A percentile compares a stretch with the other conserved stretches of the same genome.
phyloP scores from a whole-genome alignment of 2,888 invertebrate species.

The Eucriotettix oculatus region DNA sequence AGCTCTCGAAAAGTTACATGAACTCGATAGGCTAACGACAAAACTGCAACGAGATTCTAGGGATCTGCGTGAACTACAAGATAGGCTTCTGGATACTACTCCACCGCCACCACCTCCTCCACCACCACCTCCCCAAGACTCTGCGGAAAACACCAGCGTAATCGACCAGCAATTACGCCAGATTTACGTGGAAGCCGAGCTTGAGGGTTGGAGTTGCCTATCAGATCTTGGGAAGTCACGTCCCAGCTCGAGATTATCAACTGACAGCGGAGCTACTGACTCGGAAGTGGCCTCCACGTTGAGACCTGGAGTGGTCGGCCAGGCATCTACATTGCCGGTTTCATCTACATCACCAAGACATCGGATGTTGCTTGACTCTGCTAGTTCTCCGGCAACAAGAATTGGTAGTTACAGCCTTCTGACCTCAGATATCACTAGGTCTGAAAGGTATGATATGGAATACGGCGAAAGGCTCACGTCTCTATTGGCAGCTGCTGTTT shows the following conservation, averaged over 20 bases:
- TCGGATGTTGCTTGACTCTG: conserved; percentile 30
- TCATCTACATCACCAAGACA: conserved; percentile 8
- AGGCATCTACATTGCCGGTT: conserved; percentile 11
- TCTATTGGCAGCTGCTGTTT: background rate
- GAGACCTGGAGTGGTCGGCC: conserved; percentile 12
- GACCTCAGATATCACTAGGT: background rate
- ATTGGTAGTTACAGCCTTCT: background rate
- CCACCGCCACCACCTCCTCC: background rate
- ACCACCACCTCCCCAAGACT: conserved; percentile 7
- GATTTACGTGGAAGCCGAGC: conserved; percentile 43
- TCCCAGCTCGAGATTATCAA: conserved; percentile 43
- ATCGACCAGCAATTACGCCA: conserved; percentile 52
- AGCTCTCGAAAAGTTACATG: conserved; percentile 60
- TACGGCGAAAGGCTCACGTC: conserved; percentile 1
- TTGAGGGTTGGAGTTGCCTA: conserved; percentile 49
- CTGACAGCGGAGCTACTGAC: conserved; percentile 43
- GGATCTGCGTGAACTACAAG: conserved; percentile 57
- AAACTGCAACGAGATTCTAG: conserved; percentile 64
- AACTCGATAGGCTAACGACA: conserved; percentile 57
- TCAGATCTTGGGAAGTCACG: conserved; percentile 36
- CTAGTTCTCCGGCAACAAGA: conserved; percentile 13
- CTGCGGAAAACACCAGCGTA: conserved; percentile 44
- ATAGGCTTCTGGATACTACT: conserved; percentile 24
- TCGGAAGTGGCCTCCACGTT: conserved; percentile 34
- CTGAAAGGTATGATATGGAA: background rate